Evolutionary conservation across 2,888 invertebrate species (phyloP), one percentile per base, ranked within the genome.

Genomic region (Pocota personata): DNA sequence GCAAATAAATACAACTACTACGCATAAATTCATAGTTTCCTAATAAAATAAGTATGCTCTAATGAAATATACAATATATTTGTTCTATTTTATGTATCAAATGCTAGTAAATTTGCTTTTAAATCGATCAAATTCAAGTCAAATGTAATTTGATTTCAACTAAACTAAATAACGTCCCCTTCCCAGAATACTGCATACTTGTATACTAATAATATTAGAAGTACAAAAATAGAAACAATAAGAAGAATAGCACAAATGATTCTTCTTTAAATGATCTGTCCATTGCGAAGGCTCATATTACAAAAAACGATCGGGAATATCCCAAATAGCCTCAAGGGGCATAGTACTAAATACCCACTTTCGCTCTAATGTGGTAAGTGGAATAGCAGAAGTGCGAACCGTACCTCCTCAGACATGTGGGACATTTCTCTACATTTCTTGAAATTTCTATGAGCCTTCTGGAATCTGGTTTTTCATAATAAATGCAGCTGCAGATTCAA

Each of bases 381-480:
- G 64, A 30, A 62, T n/a, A n/a, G n/a, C n/a, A 64, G 40, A 48
- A 64, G 46, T 48, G 60, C 62, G 19, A 82, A 77, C 82, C 52
- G 69, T 62, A 69, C 43, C 82, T 71, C 43, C 43, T 52, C 52
- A 46, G 24, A 50, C 67, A 52, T 52, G 52, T 67, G 46, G 67
- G 24, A 52, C 14, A 16, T 37, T 24, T 77, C 60, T 69, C 69
- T n/a, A 52, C 46, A 32, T 50, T 66, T 52, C 58, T 77, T 66
- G 66, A 43, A 72, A 52, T 76, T 77, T 77, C 77, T 66, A 77
- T 40, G 58, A 43, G 72, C 58, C 77, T 77, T 72, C 71, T 58
- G 19, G 60, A 72, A 72, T 77, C 82, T 72, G 77, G 82, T 82
- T 82, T 82, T 82, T 46, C 71, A 66, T 77, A 72, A 77, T 82